Conservation (phyloP, 2,113 vertebrate species). For the Archilochus colubris region DNA sequence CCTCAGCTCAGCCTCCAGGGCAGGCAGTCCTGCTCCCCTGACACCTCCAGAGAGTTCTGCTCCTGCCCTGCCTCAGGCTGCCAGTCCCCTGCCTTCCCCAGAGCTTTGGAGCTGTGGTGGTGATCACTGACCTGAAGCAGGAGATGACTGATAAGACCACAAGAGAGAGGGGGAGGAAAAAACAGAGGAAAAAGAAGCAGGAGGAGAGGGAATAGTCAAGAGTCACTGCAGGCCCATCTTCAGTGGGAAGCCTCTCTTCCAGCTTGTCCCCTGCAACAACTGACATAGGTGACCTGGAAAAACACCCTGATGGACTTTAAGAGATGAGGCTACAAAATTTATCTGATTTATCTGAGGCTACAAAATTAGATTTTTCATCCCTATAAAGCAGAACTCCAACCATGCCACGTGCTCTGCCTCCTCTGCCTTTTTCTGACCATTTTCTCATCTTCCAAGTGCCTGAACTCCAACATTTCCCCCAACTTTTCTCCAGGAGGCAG, state of each 20-base stretch:
- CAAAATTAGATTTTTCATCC: neutral
- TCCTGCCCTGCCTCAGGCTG: neutral
- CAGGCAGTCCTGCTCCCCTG: neutral
- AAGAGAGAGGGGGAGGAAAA: neutral
- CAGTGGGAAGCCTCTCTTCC: neutral
- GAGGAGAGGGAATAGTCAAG: neutral
- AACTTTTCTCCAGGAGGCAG: neutral
- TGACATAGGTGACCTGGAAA: neutral
- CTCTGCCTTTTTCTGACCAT: rapidly evolving
- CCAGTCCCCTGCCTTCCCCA: neutral
- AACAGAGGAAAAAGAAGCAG: too few species aligned
- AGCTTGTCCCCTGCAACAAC: neutral
- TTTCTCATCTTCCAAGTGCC: neutral
- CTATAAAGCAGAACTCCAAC: neutral
- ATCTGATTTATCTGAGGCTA: neutral
- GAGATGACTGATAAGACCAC: neutral
- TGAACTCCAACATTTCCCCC: neutral
- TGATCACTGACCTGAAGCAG: neutral
- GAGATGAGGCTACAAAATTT: neutral
- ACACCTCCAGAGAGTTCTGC: neutral
- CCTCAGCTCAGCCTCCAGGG: neutral
- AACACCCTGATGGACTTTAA: neutral
- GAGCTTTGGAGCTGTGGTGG: neutral
- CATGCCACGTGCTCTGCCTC: neutral
- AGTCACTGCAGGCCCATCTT: neutral